Evolutionary conservation across 37 sponge, comb jelly and placozoan genomes (phyloP).

Genomic region (Eunapius fragilis): DNA sequence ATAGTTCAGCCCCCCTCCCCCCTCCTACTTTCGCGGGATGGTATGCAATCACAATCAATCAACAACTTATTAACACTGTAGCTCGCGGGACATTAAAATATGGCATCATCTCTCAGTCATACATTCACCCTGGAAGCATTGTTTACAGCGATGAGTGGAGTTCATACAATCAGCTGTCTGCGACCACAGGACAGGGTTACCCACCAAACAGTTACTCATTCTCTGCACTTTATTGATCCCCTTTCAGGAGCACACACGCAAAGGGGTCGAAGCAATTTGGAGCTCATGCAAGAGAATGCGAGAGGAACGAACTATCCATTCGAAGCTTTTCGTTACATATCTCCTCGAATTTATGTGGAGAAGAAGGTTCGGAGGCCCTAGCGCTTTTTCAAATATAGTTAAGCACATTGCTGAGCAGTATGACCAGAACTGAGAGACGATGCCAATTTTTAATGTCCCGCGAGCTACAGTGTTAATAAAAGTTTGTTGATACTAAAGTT

Average conservation of each 20-base stretch:
- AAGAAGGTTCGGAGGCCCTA: slow-evolving; percentile 1
- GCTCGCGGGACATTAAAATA: no score
- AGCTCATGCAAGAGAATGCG: slow-evolving; percentile 3
- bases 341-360: slow-evolving; percentile 53
- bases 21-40: no score
- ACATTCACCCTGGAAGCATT: slow-evolving; percentile 18
- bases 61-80: no score
- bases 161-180: slow-evolving; percentile 14
- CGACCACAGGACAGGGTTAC: slow-evolving; percentile 27
- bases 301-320: background rate
- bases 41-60: no score
- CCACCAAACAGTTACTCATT: slow-evolving; percentile 47
- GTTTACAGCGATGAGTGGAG: slow-evolving; percentile 26
- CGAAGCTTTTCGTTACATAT: slow-evolving; percentile 16
- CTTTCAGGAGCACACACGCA: slow-evolving; percentile 40
- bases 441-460: background rate
- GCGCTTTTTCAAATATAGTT: slow-evolving; percentile 9
- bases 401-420: slow-evolving; percentile 44
- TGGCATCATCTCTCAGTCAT: no score
- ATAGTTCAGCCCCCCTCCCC: no score
- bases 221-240: slow-evolving; percentile 51
- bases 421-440: background rate
- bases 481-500: no score
- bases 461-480: background rate
- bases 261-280: slow-evolving; percentile 24